phyloP scores from a whole-genome alignment of 2,797 vertebrate genomes.

The Sphaeramia orbicularis region DNA sequence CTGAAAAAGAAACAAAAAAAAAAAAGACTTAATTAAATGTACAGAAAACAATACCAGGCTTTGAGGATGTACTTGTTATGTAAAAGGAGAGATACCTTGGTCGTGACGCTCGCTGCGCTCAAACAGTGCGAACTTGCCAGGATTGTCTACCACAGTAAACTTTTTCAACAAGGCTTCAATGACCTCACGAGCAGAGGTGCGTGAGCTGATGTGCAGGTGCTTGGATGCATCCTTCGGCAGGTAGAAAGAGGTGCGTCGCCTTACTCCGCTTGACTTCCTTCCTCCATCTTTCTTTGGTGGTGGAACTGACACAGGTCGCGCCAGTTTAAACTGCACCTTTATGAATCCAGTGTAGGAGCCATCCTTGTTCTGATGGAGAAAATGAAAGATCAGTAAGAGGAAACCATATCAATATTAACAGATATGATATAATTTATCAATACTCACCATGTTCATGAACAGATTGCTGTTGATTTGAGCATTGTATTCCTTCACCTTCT shows the following conservation, averaged over 20 bases:
- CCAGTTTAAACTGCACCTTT: slow-evolving; percentile 95
- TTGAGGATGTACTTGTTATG: not conserved
- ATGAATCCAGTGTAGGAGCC: slow-evolving; percentile 97
- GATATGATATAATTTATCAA: not conserved
- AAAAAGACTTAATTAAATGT: not conserved
- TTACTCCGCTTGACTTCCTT: slow-evolving; percentile 79
- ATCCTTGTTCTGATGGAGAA: slow-evolving; percentile 89
- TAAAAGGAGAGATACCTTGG: slow-evolving; percentile 85
- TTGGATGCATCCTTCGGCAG: slow-evolving; percentile 95
- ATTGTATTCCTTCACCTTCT: slow-evolving; percentile 97
- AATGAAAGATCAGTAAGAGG: not conserved
- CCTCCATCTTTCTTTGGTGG: slow-evolving; percentile 86
- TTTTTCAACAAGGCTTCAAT: slow-evolving; percentile 95
- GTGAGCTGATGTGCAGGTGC: slow-evolving; percentile 94
- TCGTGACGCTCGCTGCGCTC: slow-evolving; percentile 93
- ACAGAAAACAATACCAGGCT: not conserved
- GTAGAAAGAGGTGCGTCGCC: slow-evolving; percentile 96
- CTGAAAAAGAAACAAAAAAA: slow-evolving; percentile 69
- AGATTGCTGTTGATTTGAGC: slow-evolving; percentile 97
- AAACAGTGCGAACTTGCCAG: slow-evolving; percentile 95
- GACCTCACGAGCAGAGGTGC: slow-evolving; percentile 92
- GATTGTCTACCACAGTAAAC: slow-evolving; percentile 96
- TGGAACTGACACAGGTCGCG: slow-evolving; percentile 92
- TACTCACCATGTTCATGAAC: slow-evolving; percentile 95
- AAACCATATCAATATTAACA: not conserved